Base-by-base conservation (phyloP, 2,113 vertebrate genomes). In the Atractosteus spatula region DNA sequence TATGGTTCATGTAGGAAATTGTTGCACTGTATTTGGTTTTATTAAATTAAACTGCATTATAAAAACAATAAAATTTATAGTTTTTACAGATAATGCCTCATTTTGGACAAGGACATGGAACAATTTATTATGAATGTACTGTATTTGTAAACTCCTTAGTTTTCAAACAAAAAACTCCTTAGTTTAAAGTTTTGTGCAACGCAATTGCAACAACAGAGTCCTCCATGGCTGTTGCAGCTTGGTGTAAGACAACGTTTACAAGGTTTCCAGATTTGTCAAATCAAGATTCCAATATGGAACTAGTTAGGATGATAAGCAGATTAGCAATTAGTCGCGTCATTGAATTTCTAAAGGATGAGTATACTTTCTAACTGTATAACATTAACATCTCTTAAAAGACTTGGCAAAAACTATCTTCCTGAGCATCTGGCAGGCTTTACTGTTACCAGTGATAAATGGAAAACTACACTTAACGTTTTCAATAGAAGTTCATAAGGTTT, bases 391-490 rank as follows among this genome's bases (percentile, higher is more conserved):
- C 77, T 69, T 71, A 55, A 81, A 79, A 81, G 70, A 78, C 62
- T 76, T 76, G 82, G 81, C 80, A 80, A 69, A 61, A 41, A 65
- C 55, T 73, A 5, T 56, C 66, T 59, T 70, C 47, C 45, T 29
- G 65, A 73, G 83, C 83, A 89, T 88, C 86, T 86, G 83, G 79
- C 82, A 72, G 76, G 74, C 83, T 78, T 74, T 76, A 66, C 10
- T 62, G 57, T 82, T 70, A 72, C 72, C 73, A 64, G 17, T 91
- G 87, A 91, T 88, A 79, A 89, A 91, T 91, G 84, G 84, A 89
- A 88, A 91, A 89, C 84, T 89, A 85, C 86, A 90, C 88, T 91
- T 88, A 88, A 86, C 88, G 78, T 86, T 80, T 84, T 86, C 82
- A 78, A 79, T 74, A 77, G 82, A 81, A 29, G 41, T 76, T 76